Percentiles rank a stretch among this genome's conserved stretches.
Evolutionary conservation across 2,888 invertebrate genomes (phyloP).

Genomic region (Flexamia atlantica): DNA sequence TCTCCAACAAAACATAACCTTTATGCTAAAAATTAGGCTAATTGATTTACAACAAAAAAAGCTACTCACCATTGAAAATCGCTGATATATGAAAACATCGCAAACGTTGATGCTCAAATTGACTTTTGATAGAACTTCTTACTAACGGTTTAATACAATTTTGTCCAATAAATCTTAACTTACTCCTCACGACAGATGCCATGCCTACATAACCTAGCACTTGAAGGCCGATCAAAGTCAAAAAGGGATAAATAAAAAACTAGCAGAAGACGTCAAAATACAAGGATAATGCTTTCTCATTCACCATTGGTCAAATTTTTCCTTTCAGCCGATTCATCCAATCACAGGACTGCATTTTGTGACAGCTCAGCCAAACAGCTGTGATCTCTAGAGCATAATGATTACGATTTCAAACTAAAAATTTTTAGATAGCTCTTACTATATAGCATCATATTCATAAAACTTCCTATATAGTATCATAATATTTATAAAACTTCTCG

Average conservation of each 20-base stretch:
- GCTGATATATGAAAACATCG: slow-evolving; percentile 66
- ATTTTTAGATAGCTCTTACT: no score
- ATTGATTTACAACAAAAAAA: background rate
- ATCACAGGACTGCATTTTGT: no score
- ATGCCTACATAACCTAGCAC: slow-evolving; percentile 34
- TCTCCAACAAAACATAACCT: background rate
- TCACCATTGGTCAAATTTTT: background rate
- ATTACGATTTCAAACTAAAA: no score
- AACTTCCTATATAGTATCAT: no score
- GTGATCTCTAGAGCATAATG: no score
- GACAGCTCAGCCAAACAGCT: no score
- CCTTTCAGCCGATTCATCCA: background rate
- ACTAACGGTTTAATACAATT: slow-evolving; percentile 47
- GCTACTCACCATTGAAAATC: slow-evolving; percentile 66
- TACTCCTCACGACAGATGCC: slow-evolving; percentile 55
- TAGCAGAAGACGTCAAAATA: slow-evolving; percentile 32
- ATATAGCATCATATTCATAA: no score
- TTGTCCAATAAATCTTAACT: slow-evolving; percentile 35
- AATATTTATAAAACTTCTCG: no score
- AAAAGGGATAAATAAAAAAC: slow-evolving; percentile 17
- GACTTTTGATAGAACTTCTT: slow-evolving; percentile 6
- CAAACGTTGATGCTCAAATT: slow-evolving; percentile 29
- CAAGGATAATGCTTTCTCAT: background rate
- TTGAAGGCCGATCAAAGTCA: slow-evolving; percentile 53
- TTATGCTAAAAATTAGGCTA: no score